Evolutionary conservation across 1,140 invertebrate species (phyloP).

Genomic region (Battus philenor): DNA sequence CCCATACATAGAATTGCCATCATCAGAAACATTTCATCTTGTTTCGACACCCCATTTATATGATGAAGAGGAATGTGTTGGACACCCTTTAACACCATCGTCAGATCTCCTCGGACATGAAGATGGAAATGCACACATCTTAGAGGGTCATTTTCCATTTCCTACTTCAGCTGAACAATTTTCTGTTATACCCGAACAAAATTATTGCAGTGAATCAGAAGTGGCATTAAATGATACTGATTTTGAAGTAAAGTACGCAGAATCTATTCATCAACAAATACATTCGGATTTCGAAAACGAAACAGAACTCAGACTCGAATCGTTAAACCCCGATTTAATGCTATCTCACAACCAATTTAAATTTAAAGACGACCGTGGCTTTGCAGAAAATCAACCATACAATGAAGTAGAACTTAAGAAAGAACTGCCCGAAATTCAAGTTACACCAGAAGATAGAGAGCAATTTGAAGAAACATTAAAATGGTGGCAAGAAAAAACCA

Average conservation of each 20-base stretch:
- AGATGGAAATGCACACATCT: constrained; percentile 52
- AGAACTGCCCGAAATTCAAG: constrained; percentile 65
- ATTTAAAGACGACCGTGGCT: constrained; percentile 38
- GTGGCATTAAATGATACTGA: constrained; percentile 44
- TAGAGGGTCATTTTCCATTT: constrained; percentile 63
- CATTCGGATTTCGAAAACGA: constrained; percentile 39
- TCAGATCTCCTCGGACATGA: constrained; percentile 68
- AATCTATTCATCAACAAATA: constrained; percentile 52
- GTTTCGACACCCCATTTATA: constrained; percentile 67
- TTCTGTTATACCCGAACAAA: constrained; percentile 66
- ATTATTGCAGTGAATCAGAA: constrained; percentile 47
- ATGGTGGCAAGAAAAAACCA: constrained; percentile 72
- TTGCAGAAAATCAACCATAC: constrained; percentile 35
- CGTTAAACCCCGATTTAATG: constrained; percentile 54
- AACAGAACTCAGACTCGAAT: constrained; percentile 37
- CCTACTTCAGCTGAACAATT: constrained; percentile 68
- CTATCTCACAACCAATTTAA: constrained; percentile 48
- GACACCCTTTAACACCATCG: constrained; percentile 64
- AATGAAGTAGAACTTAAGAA: constrained; percentile 59
- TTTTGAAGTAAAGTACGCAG: constrained; percentile 64
- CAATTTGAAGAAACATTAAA: constrained; percentile 70
- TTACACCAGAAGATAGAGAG: constrained; percentile 64
- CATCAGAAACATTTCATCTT: constrained; percentile 59
- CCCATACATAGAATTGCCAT: constrained; percentile 46
- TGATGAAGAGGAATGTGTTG: constrained; percentile 64